Base-by-base conservation (phyloP, 1,140 invertebrate species). In the Eubasilissa regina region DNA sequence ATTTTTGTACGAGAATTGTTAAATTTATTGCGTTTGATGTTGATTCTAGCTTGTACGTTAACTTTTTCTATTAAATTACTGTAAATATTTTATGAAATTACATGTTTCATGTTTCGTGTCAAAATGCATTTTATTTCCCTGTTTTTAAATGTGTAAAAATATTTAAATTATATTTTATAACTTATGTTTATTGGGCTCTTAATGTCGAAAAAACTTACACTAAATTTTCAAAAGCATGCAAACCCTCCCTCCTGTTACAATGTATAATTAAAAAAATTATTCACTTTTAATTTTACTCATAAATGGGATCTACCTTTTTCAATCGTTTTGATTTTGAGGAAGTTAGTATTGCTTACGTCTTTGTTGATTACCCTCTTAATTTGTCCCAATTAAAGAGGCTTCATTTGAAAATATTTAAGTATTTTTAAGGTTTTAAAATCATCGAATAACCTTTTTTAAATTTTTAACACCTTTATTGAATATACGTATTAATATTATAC, bases 171-270 rank as follows among this genome's bases (percentile, higher is more conserved):
- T 19, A 21, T 70, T 1, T 70, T 70, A 70, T 35, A 3, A 35
- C 47, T 70, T 48, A 70, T 68, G 45, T 11, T 73, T 56, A 73
- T 43, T 73, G 55, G 70, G 35, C 70, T 43, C 25, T 73, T 53
- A 43, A 21, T 43, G 10, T 73, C 13, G 70, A 4, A 45, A 3
- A 51, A 62, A 62, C 0, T 25, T 19, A 15, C 66, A 44, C 66
- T 4, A 19, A 25, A 45, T 51, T n/a, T 70, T 70, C 66, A 10
- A 19, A 17, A 47, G 0, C 13, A 44, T 45, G 62, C 25, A 3
- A 19, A 9, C 66, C 45, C 15, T 48, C 15, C 25, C 9, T 70
- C 48, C 44, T 15, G 45, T 60, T 60, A 11, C 15, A 19, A 11
- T 9, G 17, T 43, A 19, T 55, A 73, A 73, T 73, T 70, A 43